Conservation (phyloP, 1,140 invertebrate species). For the Pristionchus pacificus region DNA sequence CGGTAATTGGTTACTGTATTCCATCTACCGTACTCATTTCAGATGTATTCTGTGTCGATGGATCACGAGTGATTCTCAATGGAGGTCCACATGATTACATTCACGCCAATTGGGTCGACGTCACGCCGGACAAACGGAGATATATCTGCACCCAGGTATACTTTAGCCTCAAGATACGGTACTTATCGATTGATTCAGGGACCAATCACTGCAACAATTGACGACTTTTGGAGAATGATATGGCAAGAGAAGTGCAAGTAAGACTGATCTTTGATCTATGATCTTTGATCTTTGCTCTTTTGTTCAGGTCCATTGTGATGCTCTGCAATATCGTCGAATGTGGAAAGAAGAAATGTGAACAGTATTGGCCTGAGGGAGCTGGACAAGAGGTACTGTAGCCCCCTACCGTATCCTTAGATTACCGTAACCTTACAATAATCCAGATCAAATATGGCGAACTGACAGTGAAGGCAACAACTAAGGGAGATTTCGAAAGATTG, state of each 20-base stretch:
- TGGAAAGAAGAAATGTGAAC: conserved; percentile 42
- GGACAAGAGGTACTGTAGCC: conserved; percentile 26
- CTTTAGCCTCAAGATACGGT: neutral
- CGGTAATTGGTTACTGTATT: too few relatives aligned
- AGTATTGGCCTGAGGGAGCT: conserved; percentile 37
- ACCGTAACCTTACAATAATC: conserved; percentile 24
- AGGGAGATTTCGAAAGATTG: conserved; percentile 21
- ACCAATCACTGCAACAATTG: conserved; percentile 14
- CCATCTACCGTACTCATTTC: too few relatives aligned
- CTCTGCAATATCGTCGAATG: conserved; percentile 26
- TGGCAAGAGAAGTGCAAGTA: conserved; percentile 22
- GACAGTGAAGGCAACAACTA: conserved; percentile 39
- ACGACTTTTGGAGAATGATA: conserved; percentile 31
- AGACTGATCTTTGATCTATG: conserved; percentile 20
- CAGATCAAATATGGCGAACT: conserved; percentile 22
- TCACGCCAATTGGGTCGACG: conserved; percentile 38
- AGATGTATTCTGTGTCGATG: conserved; percentile 39
- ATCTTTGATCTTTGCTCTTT: neutral
- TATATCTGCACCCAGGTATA: conserved; percentile 18
- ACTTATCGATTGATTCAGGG: neutral
- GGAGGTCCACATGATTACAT: conserved; percentile 27
- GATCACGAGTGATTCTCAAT: conserved; percentile 30
- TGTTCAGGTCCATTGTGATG: neutral
- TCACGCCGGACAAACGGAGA: conserved; percentile 9
- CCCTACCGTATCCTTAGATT: conserved; percentile 17